Base-by-base conservation (phyloP, 2,888 invertebrate genomes). In the Aethes cnicana region DNA sequence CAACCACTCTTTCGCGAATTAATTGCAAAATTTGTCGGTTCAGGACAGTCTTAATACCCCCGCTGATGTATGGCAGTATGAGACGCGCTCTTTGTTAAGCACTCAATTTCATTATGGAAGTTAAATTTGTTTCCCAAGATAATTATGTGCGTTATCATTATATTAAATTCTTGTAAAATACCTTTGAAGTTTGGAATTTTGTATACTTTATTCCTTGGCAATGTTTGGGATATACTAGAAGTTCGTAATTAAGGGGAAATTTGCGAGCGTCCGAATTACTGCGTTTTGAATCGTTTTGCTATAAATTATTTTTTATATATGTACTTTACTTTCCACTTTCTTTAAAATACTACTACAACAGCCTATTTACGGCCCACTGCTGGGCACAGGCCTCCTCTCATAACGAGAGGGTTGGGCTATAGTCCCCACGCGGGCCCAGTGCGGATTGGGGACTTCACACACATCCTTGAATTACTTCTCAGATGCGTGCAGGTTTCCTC, bases 131-230 rank as follows among this genome's bases (percentile, higher is more conserved):
- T 32, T 32, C 20, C 16, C 32, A 39, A 52, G 52, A 46, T 52
- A 52, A 52, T 52, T 44, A 52, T 44, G 44, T 37, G 36, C 37
- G 39, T 46, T 52, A 52, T 39, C 50, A 33, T 52, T 44, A 52
- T 48, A 41, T 52, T 52, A 52, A 52, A 52, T 52, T 52, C 44
- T 52, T 52, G 32, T 44, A 44, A 37, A 50, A 44, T 50, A 16
- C 33, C 39, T 46, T 33, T 39, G 28, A 26, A 46, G 50, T 52
- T 44, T 5, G 30, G 20, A 43, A 9, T 52, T 46, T 39, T 32
- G 14, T 37, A 32, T 23, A 26, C 36, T 30, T 50, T 25, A 35
- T 20, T 7, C 20, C 8, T 30, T 4, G 17, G 28, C 21, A 5
- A 25, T 36, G 28, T 30, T 30, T 35, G 36, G 28, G 25, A 28